A percentile compares a stretch with the other conserved stretches of the same genome.
Conservation (phyloP, 2,888 invertebrate species). For the Gortyna flavago region DNA sequence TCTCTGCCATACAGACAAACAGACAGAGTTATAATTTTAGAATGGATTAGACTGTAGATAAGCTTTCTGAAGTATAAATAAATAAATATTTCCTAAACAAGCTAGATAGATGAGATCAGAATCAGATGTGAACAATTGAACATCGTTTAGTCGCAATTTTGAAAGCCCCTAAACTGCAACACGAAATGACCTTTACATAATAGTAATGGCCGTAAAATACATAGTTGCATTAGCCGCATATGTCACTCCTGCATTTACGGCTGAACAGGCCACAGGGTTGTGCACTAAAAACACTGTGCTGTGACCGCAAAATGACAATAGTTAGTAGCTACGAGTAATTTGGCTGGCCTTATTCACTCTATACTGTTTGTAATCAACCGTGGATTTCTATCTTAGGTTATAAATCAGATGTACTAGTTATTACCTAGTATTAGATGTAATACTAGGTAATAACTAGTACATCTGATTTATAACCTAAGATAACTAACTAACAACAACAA, state of each 20-base stretch:
- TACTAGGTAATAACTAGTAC: too few relatives aligned
- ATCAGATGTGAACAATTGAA: not conserved
- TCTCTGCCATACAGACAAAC: too few relatives aligned
- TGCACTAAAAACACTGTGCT: constrained; percentile 48
- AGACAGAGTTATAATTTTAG: too few relatives aligned
- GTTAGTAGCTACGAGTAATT: constrained; percentile 39
- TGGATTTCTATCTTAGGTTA: not conserved
- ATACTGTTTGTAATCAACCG: not conserved
- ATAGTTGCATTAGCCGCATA: constrained; percentile 45
- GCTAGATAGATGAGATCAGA: not conserved
- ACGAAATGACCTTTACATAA: constrained; percentile 36
- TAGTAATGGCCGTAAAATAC: constrained; percentile 41
- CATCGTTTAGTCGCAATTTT: not conserved
- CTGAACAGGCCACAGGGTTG: constrained; percentile 5
- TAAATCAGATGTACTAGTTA: not conserved
- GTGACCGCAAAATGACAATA: constrained; percentile 43
- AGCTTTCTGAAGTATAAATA: too few relatives aligned
- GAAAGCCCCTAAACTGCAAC: constrained; percentile 14
- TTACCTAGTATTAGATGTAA: too few relatives aligned
- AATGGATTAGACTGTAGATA: too few relatives aligned
- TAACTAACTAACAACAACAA: too few relatives aligned
- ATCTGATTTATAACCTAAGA: too few relatives aligned
- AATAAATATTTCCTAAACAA: not conserved
- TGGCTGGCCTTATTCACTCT: constrained; percentile 11
- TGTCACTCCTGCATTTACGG: constrained; percentile 32